Conservation (phyloP, 2,113 vertebrate species). For the Leptocoma aspasia region DNA sequence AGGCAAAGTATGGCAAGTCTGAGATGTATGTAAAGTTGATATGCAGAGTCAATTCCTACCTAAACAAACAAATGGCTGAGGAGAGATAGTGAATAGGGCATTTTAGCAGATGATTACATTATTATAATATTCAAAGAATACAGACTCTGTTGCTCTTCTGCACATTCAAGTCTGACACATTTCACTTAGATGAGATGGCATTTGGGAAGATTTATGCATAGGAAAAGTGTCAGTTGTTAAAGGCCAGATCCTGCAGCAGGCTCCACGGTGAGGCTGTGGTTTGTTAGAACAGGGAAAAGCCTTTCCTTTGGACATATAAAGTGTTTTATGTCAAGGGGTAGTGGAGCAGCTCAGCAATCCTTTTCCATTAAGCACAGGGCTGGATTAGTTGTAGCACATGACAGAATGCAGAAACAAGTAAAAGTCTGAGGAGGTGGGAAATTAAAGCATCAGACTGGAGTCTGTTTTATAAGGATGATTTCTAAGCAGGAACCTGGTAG, state of each 20-base stretch:
- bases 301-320: background rate
- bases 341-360: background rate
- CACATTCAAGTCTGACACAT: background rate
- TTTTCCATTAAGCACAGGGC: background rate
- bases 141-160: background rate
- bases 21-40: background rate
- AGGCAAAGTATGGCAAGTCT: background rate
- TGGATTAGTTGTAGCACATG: background rate
- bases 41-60: background rate
- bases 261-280: background rate
- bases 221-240: background rate
- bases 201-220: background rate
- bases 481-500: background rate
- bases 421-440: background rate
- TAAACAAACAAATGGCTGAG: conserved; percentile 23
- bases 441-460: conserved; percentile 6
- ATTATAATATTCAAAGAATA: background rate
- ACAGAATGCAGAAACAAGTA: background rate
- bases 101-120: background rate
- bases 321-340: background rate
- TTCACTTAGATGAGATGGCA: background rate
- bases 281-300: background rate
- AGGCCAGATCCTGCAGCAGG: background rate
- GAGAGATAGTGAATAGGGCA: background rate
- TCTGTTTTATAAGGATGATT: conserved; percentile 31